phyloP scores from a whole-genome alignment of 2,797 vertebrate species.

The Pampus argenteus region DNA sequence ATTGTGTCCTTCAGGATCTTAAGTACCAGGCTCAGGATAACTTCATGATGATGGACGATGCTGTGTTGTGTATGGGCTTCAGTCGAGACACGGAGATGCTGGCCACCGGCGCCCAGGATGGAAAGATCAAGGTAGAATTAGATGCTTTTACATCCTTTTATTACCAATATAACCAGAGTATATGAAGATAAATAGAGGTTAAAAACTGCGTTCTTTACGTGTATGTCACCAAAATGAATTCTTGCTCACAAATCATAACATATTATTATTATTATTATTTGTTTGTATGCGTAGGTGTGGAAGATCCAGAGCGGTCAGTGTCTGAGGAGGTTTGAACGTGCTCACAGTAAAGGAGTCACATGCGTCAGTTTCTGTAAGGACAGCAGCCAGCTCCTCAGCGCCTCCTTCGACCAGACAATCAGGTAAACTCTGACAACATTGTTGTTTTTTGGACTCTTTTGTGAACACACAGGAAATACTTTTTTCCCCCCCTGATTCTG shows the following conservation, averaged over 20 bases:
- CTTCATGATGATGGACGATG: conserved; percentile 99
- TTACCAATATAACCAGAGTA: neutral
- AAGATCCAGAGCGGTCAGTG: conserved; percentile 99
- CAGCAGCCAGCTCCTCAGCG: conserved; percentile 97
- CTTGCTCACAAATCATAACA: too few relatives aligned
- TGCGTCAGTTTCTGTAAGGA: conserved; percentile 98
- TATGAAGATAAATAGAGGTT: too few relatives aligned
- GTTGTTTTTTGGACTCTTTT: too few relatives aligned
- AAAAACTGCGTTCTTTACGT: too few relatives aligned
- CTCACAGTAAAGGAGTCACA: conserved; percentile 98
- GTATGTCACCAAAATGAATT: too few relatives aligned
- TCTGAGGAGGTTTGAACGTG: conserved; percentile 94
- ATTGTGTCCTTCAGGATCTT: conserved; percentile 88
- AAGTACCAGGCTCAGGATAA: conserved; percentile 99
- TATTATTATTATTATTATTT: too few relatives aligned
- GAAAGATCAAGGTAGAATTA: conserved; percentile 92
- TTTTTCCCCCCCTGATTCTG: too few relatives aligned
- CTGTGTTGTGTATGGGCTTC: conserved; percentile 97
- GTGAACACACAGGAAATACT: neutral
- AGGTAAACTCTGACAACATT: conserved; percentile 82
- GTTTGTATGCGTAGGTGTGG: conserved; percentile 89
- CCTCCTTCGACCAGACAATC: conserved; percentile 98
- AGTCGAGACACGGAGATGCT: conserved; percentile 98
- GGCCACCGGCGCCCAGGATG: conserved; percentile 95
- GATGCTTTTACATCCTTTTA: neutral